Evolutionary conservation across 2,113 vertebrate genomes (phyloP).

Genomic region (Erythrolamprus reginae): DNA sequence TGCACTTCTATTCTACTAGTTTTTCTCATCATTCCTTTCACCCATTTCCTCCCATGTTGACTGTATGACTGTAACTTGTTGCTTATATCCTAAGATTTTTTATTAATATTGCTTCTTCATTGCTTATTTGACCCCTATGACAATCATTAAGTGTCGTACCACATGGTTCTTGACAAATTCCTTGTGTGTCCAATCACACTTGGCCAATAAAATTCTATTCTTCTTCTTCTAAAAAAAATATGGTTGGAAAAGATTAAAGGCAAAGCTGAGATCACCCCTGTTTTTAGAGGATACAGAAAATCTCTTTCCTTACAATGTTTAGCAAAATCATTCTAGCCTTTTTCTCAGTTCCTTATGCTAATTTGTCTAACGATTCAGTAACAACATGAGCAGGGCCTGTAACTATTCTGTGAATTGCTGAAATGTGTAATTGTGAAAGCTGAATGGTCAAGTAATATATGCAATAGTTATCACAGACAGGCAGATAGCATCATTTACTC

Average conservation of each 20-base stretch:
- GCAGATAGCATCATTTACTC: neutral
- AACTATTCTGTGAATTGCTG: neutral
- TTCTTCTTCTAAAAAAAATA: too few species aligned
- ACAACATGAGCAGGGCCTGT: neutral
- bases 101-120: too few species aligned
- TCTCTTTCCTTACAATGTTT: neutral
- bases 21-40: too few species aligned
- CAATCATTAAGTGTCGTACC: too few species aligned
- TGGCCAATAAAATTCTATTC: too few species aligned
- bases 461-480: neutral
- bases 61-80: too few species aligned
- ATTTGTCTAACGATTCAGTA: neutral
- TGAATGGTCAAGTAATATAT: neutral
- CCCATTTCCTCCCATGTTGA: too few species aligned
- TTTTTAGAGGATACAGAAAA: neutral
- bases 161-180: too few species aligned
- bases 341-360: neutral
- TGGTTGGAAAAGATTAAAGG: neutral
- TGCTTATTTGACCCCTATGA: too few species aligned
- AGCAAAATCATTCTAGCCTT: neutral
- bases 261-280: neutral
- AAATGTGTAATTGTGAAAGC: neutral
- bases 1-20: too few species aligned
- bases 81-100: too few species aligned
- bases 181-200: too few species aligned